These are phyloP conservation scores for Pluvianellus socialis DNA, from an alignment of 2,113 vertebrate genomes.

Conservation along the genomic window DNA sequence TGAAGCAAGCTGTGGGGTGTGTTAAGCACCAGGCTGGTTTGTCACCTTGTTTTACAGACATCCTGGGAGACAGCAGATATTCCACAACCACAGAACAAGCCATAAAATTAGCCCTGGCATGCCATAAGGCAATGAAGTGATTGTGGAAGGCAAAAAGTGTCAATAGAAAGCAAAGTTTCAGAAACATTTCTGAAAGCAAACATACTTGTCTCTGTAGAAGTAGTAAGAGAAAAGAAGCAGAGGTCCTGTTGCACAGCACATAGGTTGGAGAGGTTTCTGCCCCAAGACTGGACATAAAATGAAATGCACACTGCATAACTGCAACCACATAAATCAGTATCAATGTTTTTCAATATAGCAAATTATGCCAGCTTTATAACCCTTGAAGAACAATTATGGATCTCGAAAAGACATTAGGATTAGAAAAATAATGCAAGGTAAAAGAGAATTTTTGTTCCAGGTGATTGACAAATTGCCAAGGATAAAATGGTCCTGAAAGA, in stretches of 20 bases:
- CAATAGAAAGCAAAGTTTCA: not conserved
- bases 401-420: conserved; percentile 4
- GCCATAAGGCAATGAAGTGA: not conserved
- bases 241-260: not conserved
- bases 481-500: not conserved
- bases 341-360: not conserved
- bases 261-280: not conserved
- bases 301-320: not conserved
- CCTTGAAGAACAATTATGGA: conserved; percentile 59
- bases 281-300: not conserved
- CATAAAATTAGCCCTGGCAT: not conserved
- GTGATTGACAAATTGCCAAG: not conserved
- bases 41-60: not conserved
- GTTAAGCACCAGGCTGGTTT: not conserved
- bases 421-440: conserved; percentile 4
- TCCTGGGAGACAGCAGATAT: not conserved
- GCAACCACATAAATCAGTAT: conserved; percentile 16
- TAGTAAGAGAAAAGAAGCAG: not conserved
- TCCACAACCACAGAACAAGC: not conserved
- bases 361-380: conserved; percentile 48
- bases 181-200: not conserved
- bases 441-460: not conserved
- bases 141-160: not conserved
- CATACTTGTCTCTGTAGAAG: not conserved
- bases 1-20: not conserved